Conservation (phyloP, 64 coral and sea anemone species). For the Montipora efflorescens region DNA sequence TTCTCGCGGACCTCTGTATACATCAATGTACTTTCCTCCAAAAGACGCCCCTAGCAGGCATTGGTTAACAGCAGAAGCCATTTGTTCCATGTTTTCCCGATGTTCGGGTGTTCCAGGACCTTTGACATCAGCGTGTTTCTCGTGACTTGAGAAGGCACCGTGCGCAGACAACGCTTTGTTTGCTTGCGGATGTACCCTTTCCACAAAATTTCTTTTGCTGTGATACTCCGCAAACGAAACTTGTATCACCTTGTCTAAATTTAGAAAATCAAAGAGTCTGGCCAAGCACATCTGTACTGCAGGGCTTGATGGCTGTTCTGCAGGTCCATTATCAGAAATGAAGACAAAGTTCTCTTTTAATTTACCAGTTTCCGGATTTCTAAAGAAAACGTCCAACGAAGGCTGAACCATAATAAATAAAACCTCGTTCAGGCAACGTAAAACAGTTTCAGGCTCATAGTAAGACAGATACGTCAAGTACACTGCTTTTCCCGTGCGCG, state of each 20-base stretch:
- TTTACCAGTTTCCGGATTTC: constrained; percentile 31
- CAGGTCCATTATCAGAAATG: constrained; percentile 54
- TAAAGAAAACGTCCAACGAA: constrained; percentile 36
- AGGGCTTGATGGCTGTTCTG: constrained; percentile 50
- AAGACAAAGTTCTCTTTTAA: constrained; percentile 63
- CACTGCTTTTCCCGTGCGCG: constrained; percentile 33
- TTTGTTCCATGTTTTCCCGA: constrained; percentile 3
- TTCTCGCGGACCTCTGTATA: constrained; percentile 21
- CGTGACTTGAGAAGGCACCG: constrained; percentile 50
- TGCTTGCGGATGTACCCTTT: constrained; percentile 59
- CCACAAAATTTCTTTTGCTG: constrained; percentile 61
- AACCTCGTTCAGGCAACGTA: constrained; percentile 37
- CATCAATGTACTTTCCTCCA: constrained; percentile 22
- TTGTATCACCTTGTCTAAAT: constrained; percentile 44
- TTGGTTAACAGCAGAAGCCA: constrained; percentile 2
- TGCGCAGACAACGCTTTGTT: constrained; percentile 23
- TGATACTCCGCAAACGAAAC: constrained; percentile 66
- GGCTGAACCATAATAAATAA: constrained; percentile 49
- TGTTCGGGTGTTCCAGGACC: constrained; percentile 35
- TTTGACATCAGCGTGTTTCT: constrained; percentile 4
- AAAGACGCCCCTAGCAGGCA: constrained; percentile 12
- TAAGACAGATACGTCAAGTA: constrained; percentile 48
- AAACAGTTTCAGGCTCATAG: constrained; percentile 65
- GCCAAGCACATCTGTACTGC: constrained; percentile 46
- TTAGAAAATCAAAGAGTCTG: constrained; percentile 17